Base-by-base conservation (phyloP, 2,113 vertebrate genomes). In the Xiphophorus couchianus region DNA sequence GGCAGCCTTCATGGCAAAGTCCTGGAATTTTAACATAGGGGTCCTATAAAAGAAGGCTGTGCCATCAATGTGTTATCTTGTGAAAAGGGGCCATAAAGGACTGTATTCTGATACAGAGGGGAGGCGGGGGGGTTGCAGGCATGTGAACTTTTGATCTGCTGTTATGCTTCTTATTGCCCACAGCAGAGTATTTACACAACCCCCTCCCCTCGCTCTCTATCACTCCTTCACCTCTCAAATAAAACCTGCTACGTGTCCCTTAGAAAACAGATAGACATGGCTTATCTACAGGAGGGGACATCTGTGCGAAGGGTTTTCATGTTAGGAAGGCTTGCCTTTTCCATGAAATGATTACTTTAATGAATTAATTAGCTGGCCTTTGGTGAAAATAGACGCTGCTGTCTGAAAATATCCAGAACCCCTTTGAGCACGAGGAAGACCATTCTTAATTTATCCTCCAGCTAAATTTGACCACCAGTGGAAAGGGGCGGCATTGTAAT, bases 141-240 rank as follows among this genome's bases (percentile, higher is more conserved):
- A 73, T 92, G 84, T 94, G 92, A 93, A 94, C 94, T 93, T 93
- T 92, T 93, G 93, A 93, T 93, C 93, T 88, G 82, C 88, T 84
- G 88, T 89, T 90, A 87, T 84, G 85, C 91, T 93, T 90, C 94
- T 94, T 92, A 93, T 93, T 93, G 94, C 92, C 89, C 89, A 87
- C 80, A 69, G 87, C 90, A 86, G 82, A 86, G 82, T 78, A 81
- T 84, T 87, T 81, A 81, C 80, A 83, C 86, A 78, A 74, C 85
- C 82, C 74, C 62, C 51, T 39, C 83, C 71, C 35, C 75, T 64
- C 25, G n/a, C 74, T 48, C 51, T 70, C 29, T 84, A 65, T 88
- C 81, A 66, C 84, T 85, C 71, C 83, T 85, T 84, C 74, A 89
- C 79, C 85, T 79, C 75, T 73, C 66, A 81, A 87, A 83, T 90